Conservation (phyloP, 1,140 invertebrate species). For the Popillia japonica region DNA sequence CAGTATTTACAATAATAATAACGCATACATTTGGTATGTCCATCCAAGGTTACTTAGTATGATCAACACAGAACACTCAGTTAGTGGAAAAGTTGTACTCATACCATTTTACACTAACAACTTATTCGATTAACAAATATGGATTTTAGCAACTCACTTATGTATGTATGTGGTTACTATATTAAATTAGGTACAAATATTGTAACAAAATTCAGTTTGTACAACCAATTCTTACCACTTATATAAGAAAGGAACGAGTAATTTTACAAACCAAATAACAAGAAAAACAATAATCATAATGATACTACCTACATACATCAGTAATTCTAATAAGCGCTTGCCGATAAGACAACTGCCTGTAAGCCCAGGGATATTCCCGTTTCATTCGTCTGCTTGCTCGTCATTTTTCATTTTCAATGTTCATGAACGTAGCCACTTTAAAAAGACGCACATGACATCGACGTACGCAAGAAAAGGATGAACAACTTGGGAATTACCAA, state of each 20-base stretch:
- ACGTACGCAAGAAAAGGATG: neutral
- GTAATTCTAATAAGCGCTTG: neutral
- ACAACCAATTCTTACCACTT: neutral
- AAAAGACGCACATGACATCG: neutral
- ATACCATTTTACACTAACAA: neutral
- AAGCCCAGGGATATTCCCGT: neutral
- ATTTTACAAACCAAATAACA: neutral
- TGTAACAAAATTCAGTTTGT: slow-evolving; percentile 5
- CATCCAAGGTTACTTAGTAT: neutral
- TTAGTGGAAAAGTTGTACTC: neutral
- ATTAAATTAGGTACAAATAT: neutral
- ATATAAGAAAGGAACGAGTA: neutral
- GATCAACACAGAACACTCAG: neutral
- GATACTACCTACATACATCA: no score
- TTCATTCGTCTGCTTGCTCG: neutral
- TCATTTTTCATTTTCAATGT: neutral
- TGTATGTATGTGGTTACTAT: neutral
- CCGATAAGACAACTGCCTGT: neutral
- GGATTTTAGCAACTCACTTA: slow-evolving; percentile 2
- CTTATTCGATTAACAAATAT: slow-evolving; percentile 21
- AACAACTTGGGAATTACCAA: slow-evolving; percentile 19
- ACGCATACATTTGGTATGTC: neutral
- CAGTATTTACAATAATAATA: neutral
- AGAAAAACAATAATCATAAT: neutral
- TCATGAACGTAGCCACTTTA: neutral